Base-by-base conservation (phyloP, 2,888 invertebrate genomes). In the Tetragonula carbonaria region DNA sequence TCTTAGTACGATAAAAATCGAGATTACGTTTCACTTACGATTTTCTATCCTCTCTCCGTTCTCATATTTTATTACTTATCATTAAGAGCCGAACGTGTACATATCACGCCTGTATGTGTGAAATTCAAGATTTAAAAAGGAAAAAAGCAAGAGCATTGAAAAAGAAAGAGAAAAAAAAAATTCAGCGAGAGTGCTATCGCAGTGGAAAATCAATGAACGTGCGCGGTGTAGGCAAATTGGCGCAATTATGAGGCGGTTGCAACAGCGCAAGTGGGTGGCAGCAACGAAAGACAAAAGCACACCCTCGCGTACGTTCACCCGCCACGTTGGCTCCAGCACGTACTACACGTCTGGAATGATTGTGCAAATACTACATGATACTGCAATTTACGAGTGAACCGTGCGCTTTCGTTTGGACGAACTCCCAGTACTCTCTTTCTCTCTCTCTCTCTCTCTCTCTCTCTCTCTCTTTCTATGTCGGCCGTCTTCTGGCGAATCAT, bases 271-370 rank as follows among this genome's bases (percentile, higher is more conserved):
- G 80, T 71, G 81, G 78, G 66, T 68, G 28, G 74, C 77, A 66
- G 66, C 78, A 84, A 72, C 77, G 76, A 28, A 62, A 72, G 80
- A 85, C 85, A 79, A 88, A 76, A 83, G 78, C 80, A 81, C 87
- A 84, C 80, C 79, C 84, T 85, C 78, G 85, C 72, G 87, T 78
- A 80, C 82, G 66, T 82, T 85, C 84, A 73, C 82, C 82, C 72
- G 62, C 65, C 67, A 38, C 38, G 70, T 62, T 55, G 70, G 18
- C 63, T 67, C 59, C 70, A 33, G 66, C 78, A 28, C 73, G 76
- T 73, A 78, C 63, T 55, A n/a, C 78, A 67, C 53, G 71, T 59
- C 67, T 63, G 68, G 63, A 74, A 80, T 67, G 74, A 85, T 80
- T 77, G 70, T 67, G 80, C 84, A 80, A 85, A 84, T 80, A 67